Conservation (phyloP, 2,113 vertebrate genomes). For the Cercopithecus mona region DNA sequence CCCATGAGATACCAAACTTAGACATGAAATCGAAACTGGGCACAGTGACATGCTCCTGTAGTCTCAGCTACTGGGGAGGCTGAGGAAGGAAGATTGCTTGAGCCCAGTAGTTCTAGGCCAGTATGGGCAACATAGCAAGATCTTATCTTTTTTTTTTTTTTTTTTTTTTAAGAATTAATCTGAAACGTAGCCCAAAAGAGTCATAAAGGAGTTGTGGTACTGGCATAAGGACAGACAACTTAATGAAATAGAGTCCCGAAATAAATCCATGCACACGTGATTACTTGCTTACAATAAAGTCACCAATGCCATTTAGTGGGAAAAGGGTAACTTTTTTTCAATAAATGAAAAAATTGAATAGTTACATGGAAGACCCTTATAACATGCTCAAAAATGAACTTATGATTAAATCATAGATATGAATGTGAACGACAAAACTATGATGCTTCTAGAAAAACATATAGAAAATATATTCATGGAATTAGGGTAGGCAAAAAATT, state of each 20-base stretch:
- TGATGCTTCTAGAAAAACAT: background rate
- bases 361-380: background rate
- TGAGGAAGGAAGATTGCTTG: background rate
- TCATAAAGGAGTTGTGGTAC: background rate
- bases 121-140: background rate
- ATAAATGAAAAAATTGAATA: background rate
- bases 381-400: background rate
- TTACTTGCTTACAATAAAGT: background rate
- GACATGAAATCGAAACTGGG: background rate
- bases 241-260: background rate
- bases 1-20: background rate
- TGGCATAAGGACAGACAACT: background rate
- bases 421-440: background rate
- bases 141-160: too few species aligned
- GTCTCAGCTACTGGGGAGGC: background rate
- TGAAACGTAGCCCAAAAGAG: background rate
- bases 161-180: background rate
- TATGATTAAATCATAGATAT: background rate
- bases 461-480: background rate
- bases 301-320: background rate
- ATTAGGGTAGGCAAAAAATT: background rate
- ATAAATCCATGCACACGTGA: background rate
- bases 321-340: background rate
- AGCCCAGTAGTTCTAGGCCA: background rate
- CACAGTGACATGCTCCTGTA: background rate